Base-by-base conservation (phyloP, 2,888 invertebrate genomes). In the Caenorhabditis sulstoni region DNA sequence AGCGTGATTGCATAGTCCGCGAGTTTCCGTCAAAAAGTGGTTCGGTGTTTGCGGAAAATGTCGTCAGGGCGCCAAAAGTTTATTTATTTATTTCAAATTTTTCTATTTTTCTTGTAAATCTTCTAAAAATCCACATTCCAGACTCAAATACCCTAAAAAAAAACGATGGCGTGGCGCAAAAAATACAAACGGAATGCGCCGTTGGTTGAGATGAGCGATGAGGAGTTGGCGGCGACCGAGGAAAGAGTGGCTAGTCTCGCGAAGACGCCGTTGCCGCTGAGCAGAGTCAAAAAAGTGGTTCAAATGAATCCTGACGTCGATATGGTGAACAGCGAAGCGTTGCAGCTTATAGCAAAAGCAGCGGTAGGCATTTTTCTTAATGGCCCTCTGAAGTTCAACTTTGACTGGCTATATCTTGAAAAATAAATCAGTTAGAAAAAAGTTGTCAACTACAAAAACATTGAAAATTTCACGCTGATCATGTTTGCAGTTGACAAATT, bases 281-380 rank as follows among this genome's bases (percentile, higher is more conserved):
- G 74, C 14, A 66, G 81, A 49, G 81, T 84, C 18, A 83, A 84
- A 61, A 80, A 76, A 55, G 77, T 85, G 52, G 18, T 58, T 14
- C 67, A 79, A 49, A 52, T 87, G 66, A 83, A 86, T 82, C 84
- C 86, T 4, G 76, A 74, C 53, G 76, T 86, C 1, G 79, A 81
- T 41, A 62, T 81, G 68, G 53, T 87, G 11, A 82, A 81, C 37
- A 59, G 73, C 20, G 87, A 87, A 14, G 83, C 86, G 12, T 35
- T 86, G 18, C 82, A 83, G 55, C 53, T 86, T 67, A 77, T 87
- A 52, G 65, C 85, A 3, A 86, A 86, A 55, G 84, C 85, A 23
- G 81, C 86, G 18, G 86, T 86, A 16, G 57, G 80, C 8, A 29
- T n/a, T n/a, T n/a, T n/a, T n/a, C n/a, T n/a, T n/a, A n/a, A n/a